phyloP scores from a whole-genome alignment of 1,140 invertebrate genomes.

The Papilio polytes region DNA sequence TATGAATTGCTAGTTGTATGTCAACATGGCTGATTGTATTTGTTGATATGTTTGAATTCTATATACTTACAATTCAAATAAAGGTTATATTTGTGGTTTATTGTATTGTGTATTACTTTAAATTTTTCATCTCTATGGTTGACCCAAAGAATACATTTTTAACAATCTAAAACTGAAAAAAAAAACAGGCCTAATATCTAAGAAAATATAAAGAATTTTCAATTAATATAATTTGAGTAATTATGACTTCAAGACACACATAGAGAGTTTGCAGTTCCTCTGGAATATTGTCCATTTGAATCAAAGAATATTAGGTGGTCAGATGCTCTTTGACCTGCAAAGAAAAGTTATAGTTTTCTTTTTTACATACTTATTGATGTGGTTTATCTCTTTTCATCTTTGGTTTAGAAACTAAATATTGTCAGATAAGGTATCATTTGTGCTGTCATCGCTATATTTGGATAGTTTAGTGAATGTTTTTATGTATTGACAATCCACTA shows the following conservation, averaged over 20 bases:
- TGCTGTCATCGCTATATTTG: background rate
- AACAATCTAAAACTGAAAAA: too few relatives aligned
- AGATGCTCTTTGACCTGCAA: too few relatives aligned
- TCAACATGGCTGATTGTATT: slow-evolving; percentile 15
- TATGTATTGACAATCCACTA: background rate
- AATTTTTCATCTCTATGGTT: background rate
- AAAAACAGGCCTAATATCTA: too few relatives aligned
- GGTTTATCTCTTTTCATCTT: slow-evolving; percentile 6
- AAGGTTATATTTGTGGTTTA: slow-evolving; percentile 36
- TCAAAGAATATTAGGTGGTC: too few relatives aligned
- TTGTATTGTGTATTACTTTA: background rate
- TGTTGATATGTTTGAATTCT: slow-evolving; percentile 27
- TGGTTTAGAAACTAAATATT: slow-evolving; percentile 11
- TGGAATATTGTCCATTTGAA: too few relatives aligned
- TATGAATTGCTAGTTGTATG: slow-evolving; percentile 11
- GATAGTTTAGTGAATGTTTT: background rate
- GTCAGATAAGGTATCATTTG: slow-evolving; percentile 13
- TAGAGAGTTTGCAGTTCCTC: too few relatives aligned
- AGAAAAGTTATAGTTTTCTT: too few relatives aligned
- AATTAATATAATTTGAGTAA: too few relatives aligned
- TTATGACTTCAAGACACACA: too few relatives aligned
- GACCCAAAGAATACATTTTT: too few relatives aligned
- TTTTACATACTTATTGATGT: background rate
- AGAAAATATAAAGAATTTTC: too few relatives aligned
- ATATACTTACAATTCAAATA: slow-evolving; percentile 37